These are phyloP conservation scores for Lophotis ruficrista DNA, from an alignment of 2,113 vertebrate genomes.

Conservation along the genomic window DNA sequence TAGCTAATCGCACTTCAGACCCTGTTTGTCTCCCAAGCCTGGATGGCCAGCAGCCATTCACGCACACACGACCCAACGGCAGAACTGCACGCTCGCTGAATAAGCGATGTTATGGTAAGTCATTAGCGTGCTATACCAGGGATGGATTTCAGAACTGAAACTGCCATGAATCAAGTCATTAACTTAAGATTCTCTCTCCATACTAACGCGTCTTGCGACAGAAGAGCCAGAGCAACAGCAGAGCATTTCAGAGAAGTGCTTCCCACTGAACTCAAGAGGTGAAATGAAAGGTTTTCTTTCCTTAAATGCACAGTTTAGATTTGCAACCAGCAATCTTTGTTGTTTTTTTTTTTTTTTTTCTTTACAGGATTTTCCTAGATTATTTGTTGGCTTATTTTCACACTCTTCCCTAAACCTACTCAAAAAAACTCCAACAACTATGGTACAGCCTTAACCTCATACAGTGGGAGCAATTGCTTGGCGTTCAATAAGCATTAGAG, in stretches of 20 bases:
- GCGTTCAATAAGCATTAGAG: neutral
- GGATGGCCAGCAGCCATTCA: neutral
- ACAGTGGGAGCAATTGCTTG: neutral
- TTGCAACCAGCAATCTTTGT: neutral
- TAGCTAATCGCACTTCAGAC: neutral
- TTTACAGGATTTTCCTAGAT: neutral
- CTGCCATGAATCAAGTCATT: neutral
- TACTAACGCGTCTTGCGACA: neutral
- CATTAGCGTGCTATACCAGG: neutral
- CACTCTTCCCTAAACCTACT: neutral
- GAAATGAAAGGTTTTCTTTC: neutral
- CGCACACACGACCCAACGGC: neutral
- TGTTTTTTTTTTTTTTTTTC: neutral
- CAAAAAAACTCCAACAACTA: neutral
- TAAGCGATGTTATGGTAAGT: neutral
- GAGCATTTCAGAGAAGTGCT: neutral
- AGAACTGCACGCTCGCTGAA: neutral
- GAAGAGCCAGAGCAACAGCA: neutral
- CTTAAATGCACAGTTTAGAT: neutral
- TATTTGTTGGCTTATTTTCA: neutral
- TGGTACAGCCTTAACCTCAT: neutral
- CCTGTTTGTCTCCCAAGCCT: neutral
- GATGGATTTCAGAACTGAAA: neutral
- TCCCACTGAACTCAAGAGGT: neutral
- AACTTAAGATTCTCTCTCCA: neutral